These are phyloP conservation scores for Andrena praecox DNA, from an alignment of 2,888 invertebrate genomes.

Conservation along the genomic window DNA sequence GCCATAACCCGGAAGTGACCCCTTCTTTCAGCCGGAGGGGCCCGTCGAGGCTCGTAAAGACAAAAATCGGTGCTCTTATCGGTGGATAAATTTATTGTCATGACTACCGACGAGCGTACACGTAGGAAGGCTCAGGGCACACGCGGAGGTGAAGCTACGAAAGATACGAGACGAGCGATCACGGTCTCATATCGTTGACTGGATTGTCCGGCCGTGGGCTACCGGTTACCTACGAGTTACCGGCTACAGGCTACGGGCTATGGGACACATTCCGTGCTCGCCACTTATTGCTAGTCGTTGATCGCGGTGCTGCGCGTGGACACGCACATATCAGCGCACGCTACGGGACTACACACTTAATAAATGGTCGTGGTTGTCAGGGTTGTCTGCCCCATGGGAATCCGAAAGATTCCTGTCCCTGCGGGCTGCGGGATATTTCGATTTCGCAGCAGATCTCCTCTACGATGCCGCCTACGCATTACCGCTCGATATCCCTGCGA, in stretches of 20 bases:
- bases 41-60: conserved; percentile 77
- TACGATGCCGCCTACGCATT: too few relatives aligned
- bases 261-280: conserved; percentile 38
- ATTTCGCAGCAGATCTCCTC: background rate
- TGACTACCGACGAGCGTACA: conserved; percentile 39
- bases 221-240: background rate
- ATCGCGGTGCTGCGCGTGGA: background rate
- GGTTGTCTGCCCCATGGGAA: background rate
- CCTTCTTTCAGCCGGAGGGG: conserved; percentile 64
- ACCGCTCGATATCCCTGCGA: background rate
- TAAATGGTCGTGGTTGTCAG: conserved; percentile 1
- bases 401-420: background rate
- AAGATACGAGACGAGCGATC: conserved; percentile 25
- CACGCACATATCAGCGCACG: conserved; percentile 5
- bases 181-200: conserved; percentile 44
- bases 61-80: conserved; percentile 81
- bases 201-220: conserved; percentile 53
- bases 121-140: background rate
- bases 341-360: background rate
- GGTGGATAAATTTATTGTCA: conserved; percentile 78
- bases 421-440: background rate
- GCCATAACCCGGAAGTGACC: conserved; percentile 72
- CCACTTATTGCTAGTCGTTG: conserved; percentile 18
- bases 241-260: conserved; percentile 30
- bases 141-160: conserved; percentile 2